Conservation (phyloP, 2,113 vertebrate species). For the Pelvicachromis taeniatus region DNA sequence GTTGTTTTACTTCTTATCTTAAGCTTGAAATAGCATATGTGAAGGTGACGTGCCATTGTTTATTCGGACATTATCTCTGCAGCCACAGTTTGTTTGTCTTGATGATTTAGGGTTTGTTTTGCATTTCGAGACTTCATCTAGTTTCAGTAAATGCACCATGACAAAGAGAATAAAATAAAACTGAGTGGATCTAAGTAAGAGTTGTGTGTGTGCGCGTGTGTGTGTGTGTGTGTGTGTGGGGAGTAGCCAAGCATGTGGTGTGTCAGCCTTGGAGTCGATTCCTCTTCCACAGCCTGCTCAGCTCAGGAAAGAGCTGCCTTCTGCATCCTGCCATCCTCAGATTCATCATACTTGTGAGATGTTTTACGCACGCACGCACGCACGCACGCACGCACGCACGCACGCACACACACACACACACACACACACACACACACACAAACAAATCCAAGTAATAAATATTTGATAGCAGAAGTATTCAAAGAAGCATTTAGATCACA, state of each 20-base stretch:
- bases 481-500: neutral
- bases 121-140: neutral
- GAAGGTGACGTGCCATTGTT: neutral
- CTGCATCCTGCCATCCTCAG: constrained; percentile 83
- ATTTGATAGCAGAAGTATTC: constrained; percentile 3
- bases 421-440: neutral
- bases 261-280: constrained; percentile 88
- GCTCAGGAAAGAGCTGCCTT: constrained; percentile 70
- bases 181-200: neutral
- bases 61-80: neutral
- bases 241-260: constrained; percentile 75
- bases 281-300: constrained; percentile 79
- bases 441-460: neutral
- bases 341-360: constrained; percentile 82
- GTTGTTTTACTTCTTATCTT: neutral
- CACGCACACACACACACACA: neutral
- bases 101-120: neutral
- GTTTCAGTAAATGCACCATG: neutral
- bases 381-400: no score
- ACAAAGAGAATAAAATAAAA: neutral
- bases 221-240: neutral
- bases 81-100: neutral
- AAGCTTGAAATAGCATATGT: neutral
- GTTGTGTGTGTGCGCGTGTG: neutral
- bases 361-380: no score